Conservation (phyloP, 2,113 vertebrate genomes). For the Pteropus alecto region DNA sequence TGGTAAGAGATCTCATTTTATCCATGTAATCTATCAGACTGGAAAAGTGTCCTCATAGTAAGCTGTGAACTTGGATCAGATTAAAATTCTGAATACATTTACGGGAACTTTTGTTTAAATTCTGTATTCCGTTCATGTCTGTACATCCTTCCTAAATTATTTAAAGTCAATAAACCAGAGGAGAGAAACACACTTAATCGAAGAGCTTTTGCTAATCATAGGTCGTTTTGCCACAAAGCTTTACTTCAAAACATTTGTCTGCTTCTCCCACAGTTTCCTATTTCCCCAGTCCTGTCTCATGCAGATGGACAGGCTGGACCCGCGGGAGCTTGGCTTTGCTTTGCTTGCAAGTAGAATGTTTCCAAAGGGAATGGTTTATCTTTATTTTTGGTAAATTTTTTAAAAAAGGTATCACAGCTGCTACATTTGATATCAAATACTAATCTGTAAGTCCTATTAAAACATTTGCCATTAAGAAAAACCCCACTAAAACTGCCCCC, state of each 20-base stretch:
- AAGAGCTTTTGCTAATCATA: background rate
- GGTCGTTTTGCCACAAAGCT: background rate
- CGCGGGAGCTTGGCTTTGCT: background rate
- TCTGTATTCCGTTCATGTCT: background rate
- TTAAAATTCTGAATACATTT: background rate
- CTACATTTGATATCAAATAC: constrained; percentile 35
- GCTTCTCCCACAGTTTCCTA: accelerated
- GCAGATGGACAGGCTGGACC: background rate
- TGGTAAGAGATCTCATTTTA: background rate
- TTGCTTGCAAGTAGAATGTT: background rate
- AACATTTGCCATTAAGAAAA: constrained; percentile 28
- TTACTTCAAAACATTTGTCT: background rate
- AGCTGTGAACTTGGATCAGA: background rate
- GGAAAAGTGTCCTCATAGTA: background rate
- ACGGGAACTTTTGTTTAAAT: background rate
- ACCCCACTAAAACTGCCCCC: background rate
- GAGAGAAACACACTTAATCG: background rate
- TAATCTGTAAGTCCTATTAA: constrained; percentile 18
- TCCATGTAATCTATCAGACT: background rate
- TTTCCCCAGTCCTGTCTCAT: background rate
- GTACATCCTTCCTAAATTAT: background rate
- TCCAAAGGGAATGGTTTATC: background rate
- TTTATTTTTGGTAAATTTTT: background rate
- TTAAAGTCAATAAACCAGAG: background rate
- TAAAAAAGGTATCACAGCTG: background rate